These are phyloP conservation scores for Drosophila carrolli DNA, from an alignment of 1,140 invertebrate species.

Conservation along the genomic window DNA sequence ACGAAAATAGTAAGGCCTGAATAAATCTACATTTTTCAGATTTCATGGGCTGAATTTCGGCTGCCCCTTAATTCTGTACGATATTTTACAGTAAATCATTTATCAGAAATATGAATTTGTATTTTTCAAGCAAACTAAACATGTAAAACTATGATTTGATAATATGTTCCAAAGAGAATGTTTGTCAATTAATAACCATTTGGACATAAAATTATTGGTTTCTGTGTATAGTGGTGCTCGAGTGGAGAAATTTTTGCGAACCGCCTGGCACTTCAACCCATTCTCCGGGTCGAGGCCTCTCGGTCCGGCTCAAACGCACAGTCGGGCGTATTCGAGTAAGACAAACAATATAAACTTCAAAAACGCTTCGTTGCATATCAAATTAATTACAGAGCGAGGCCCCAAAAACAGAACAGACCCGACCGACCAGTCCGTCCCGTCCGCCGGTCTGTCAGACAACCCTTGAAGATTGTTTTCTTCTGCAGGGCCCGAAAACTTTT, in stretches of 20 bases:
- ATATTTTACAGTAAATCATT: no score
- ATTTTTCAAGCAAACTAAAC: no score
- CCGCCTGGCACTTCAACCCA: constrained; percentile 53
- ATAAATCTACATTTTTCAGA: constrained; percentile 44
- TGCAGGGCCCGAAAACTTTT: constrained; percentile 68
- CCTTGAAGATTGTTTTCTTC: constrained; percentile 82
- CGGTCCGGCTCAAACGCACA: constrained; percentile 20
- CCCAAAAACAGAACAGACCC: constrained; percentile 41
- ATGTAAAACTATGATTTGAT: no score
- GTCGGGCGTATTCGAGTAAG: constrained; percentile 55
- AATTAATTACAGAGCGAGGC: constrained; percentile 75
- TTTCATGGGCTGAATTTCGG: no score
- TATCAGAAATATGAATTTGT: no score
- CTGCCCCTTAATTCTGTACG: background rate
- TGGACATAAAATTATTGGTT: background rate
- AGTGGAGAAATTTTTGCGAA: constrained; percentile 46
- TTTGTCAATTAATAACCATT: no score
- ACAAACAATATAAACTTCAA: constrained; percentile 82
- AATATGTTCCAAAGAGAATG: no score
- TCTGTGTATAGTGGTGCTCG: constrained; percentile 17
- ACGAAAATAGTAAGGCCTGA: constrained; percentile 49
- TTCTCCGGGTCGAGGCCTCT: constrained; percentile 55
- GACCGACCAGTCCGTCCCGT: constrained; percentile 28
- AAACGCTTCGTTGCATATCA: constrained; percentile 82
- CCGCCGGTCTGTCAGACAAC: constrained; percentile 64